Conservation (phyloP, 2,888 invertebrate species). For the Himalopsyche japonica region DNA sequence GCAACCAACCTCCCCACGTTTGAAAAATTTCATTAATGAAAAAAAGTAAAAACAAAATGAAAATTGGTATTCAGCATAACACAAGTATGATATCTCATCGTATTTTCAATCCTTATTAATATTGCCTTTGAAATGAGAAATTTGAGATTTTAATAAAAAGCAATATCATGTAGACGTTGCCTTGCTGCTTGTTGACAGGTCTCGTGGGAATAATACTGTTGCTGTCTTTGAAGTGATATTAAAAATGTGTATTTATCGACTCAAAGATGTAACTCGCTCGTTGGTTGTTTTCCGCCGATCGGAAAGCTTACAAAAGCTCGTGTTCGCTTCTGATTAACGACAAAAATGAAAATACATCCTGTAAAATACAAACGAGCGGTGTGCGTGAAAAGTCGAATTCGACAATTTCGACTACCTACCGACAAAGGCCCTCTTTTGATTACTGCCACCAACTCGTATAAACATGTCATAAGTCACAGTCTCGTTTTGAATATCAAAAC, state of each 20-base stretch:
- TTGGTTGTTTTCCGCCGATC: background rate
- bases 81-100: background rate
- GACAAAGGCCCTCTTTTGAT: conserved; percentile 31
- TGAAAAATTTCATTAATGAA: background rate
- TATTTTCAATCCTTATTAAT: background rate
- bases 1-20: background rate
- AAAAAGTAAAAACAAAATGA: background rate
- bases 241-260: background rate
- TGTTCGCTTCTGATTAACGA: background rate
- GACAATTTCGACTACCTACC: conserved; percentile 12
- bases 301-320: background rate
- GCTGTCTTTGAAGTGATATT: background rate
- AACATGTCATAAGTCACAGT: conserved; percentile 39
- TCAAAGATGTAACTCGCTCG: background rate
- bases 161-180: background rate
- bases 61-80: background rate
- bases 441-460: conserved; percentile 32
- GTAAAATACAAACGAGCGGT: background rate
- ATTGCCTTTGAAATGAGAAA: conserved; percentile 1
- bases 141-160: background rate
- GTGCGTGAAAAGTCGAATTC: conserved; percentile 20
- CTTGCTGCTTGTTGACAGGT: background rate
- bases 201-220: background rate
- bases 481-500: conserved; percentile 38
- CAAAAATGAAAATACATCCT: background rate